A percentile compares a stretch with the other conserved stretches of the same genome.
phyloP scores from a whole-genome alignment of 2,888 invertebrate species.

The Eilema sororculum region DNA sequence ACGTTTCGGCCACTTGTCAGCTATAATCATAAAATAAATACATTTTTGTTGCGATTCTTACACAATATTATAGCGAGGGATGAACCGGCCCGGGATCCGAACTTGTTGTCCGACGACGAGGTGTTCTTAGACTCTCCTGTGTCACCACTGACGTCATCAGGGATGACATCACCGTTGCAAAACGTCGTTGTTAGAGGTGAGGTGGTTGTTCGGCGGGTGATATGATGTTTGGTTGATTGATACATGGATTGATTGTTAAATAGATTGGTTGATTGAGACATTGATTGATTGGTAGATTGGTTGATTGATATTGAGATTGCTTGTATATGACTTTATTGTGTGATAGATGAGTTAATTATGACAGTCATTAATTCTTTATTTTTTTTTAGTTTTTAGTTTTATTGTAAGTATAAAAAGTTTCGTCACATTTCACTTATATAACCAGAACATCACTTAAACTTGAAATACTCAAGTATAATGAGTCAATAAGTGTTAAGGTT shows the following conservation, averaged over 20 bases:
- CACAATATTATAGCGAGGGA: constrained; percentile 25
- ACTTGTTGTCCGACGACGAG: constrained; percentile 77
- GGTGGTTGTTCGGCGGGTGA: neutral
- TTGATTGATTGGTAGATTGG: neutral
- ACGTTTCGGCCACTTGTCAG: too few relatives aligned
- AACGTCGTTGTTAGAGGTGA: constrained; percentile 51
- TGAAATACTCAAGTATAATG: too few relatives aligned
- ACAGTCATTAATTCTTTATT: too few relatives aligned
- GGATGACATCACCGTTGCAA: constrained; percentile 56
- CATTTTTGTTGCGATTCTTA: neutral
- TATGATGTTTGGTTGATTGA: neutral
- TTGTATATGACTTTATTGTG: neutral
- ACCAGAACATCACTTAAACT: too few relatives aligned
- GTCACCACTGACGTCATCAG: constrained; percentile 67
- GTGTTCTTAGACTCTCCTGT: constrained; percentile 74
- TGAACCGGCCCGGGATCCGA: constrained; percentile 61
- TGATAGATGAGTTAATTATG: too few relatives aligned
- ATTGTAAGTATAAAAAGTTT: too few relatives aligned
- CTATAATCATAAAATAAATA: neutral
- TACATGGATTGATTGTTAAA: neutral
- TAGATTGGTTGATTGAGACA: neutral
- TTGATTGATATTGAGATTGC: neutral
- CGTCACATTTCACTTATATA: too few relatives aligned
- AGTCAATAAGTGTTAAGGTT: too few relatives aligned
- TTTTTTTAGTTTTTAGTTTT: too few relatives aligned